Evolutionary conservation across 2,113 vertebrate species (phyloP), one percentile per base, ranked within the genome.

Genomic region (Erythrocercus mccallii): DNA sequence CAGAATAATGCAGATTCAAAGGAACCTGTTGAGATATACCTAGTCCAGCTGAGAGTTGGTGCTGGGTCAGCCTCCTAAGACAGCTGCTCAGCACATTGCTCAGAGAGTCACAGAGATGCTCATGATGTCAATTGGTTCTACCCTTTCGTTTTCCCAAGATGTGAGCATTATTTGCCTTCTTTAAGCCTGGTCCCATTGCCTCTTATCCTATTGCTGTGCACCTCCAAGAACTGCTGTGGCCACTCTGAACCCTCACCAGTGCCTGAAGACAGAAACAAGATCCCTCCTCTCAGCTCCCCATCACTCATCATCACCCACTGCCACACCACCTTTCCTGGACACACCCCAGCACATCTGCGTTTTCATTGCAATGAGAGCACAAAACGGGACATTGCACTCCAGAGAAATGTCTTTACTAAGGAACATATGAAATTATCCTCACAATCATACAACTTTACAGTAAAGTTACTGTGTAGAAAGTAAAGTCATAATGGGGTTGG

Each of bases 11-110:
- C 4, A 93, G 35, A 57, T 25, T 76, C 45, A 71, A 51, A 79
- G 9, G 33, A 94, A 64, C 10, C 27, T 68, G 3, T 21, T 62
- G 31, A 51, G 40, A 71, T 20, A 71, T 20, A 65, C 2, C 16
- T 12, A 19, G 18, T 68, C 33, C 30, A 54, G 24, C 2, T 0
- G 0, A 51, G 12, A 74, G 33, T 15, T 3, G 3, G 30, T 8
- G 28, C 50, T 64, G 7, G 28, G 25, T 50, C 61, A 88, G 16
- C 25, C 64, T 79, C 24, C 2, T 23, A 56, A 48, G 19, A 37
- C 33, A 86, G 20, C 5, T 57, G 11, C 73, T 66, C 45, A 15
- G 13, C 12, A 45, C 13, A 33, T 14, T 23, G 25, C 35, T 37
- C 33, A 60, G 27, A 37, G 30, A 72, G 33, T 18, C 42, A 48